Evolutionary conservation across 1,140 invertebrate genomes (phyloP).

Genomic region (Doryteuthis pealeii): DNA sequence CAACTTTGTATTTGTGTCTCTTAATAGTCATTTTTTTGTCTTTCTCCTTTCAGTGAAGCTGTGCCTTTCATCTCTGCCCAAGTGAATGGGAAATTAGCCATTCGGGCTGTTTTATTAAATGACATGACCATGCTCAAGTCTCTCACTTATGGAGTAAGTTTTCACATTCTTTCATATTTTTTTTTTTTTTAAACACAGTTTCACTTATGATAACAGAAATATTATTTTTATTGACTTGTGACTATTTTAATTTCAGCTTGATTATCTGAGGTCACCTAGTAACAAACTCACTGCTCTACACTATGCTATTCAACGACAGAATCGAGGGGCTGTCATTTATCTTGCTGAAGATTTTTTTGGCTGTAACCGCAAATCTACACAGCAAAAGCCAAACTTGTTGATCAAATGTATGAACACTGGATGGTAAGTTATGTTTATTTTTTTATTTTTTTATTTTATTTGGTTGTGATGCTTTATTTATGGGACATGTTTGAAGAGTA

Average conservation of each 20-base stretch:
- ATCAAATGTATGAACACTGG: conserved; percentile 44
- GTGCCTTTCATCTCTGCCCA: conserved; percentile 61
- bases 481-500: too few species aligned
- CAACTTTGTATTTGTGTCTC: too few species aligned
- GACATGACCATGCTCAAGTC: conserved; percentile 53
- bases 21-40: too few species aligned
- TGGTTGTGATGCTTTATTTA: background rate
- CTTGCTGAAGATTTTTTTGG: conserved; percentile 46
- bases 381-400: conserved; percentile 11
- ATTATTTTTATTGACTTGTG: background rate
- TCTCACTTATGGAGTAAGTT: conserved; percentile 52
- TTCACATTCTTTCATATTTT: background rate
- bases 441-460: conserved; percentile 10
- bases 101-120: conserved; percentile 57
- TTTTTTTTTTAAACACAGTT: background rate
- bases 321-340: conserved; percentile 50
- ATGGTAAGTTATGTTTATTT: conserved; percentile 30
- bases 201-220: background rate
- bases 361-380: background rate
- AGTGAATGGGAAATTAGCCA: conserved; percentile 58
- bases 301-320: conserved; percentile 55
- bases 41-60: conserved; percentile 40
- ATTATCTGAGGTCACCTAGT: conserved; percentile 27
- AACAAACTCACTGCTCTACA: conserved; percentile 45
- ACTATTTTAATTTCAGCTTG: conserved; percentile 27